phyloP scores from a whole-genome alignment of 2,888 invertebrate species.

The Cosmia pyralina region DNA sequence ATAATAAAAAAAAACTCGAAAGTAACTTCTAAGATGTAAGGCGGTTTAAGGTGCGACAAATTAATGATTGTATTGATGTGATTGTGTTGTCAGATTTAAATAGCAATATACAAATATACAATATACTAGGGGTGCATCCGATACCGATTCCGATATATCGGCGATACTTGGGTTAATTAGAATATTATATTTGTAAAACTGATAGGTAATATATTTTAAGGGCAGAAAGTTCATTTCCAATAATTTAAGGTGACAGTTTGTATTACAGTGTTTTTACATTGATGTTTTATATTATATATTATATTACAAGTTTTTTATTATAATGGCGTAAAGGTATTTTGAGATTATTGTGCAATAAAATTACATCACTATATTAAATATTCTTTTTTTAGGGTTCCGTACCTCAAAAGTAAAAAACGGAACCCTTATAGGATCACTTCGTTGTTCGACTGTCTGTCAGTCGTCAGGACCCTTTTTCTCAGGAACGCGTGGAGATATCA shows the following conservation, averaged over 20 bases:
- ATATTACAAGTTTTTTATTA: no score
- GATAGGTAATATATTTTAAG: background rate
- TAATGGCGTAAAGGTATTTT: conserved; percentile 3
- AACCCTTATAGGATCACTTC: no score
- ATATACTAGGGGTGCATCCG: no score
- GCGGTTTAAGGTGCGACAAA: background rate
- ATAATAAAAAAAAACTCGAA: conserved; percentile 78
- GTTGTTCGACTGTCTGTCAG: no score
- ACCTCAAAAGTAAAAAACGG: no score
- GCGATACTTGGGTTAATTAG: no score
- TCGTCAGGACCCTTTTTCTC: no score
- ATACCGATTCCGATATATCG: no score
- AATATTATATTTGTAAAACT: no score
- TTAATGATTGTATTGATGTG: background rate
- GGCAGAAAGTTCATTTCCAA: conserved; percentile 30
- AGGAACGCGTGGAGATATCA: no score
- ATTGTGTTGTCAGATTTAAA: background rate
- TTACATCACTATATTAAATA: background rate
- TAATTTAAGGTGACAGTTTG: conserved; percentile 13
- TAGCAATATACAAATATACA: no score
- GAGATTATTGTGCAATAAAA: conserved; percentile 32
- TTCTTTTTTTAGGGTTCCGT: conserved; percentile 3
- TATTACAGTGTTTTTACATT: background rate
- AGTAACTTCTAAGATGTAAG: conserved; percentile 72
- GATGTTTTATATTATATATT: no score